phyloP scores from a whole-genome alignment of 2,797 vertebrate species.

The Melanotaenia maccullochi region DNA sequence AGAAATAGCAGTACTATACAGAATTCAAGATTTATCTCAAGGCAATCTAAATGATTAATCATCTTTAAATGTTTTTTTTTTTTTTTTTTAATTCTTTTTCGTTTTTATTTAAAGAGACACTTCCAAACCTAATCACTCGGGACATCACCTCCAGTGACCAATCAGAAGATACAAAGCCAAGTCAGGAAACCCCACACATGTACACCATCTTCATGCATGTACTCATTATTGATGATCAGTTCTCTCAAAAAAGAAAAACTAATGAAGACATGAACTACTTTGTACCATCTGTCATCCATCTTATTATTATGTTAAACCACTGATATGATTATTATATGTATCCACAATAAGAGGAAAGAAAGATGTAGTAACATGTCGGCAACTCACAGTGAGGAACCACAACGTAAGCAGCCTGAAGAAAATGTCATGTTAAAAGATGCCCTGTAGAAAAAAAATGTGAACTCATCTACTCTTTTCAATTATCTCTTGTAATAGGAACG shows the following conservation, averaged over 20 bases:
- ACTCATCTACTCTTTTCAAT: slow-evolving; percentile 46
- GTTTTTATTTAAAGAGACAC: slow-evolving; percentile 17
- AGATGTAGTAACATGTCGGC: slow-evolving; percentile 42
- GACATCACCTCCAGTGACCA: slow-evolving; percentile 70
- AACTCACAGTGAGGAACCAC: slow-evolving; percentile 49
- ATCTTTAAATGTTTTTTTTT: slow-evolving; percentile 21
- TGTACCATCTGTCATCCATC: slow-evolving; percentile 9
- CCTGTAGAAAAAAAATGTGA: slow-evolving; percentile 61
- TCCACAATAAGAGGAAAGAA: slow-evolving; percentile 24
- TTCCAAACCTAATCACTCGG: slow-evolving; percentile 55
- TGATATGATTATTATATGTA: slow-evolving; percentile 51
- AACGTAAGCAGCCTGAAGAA: slow-evolving; percentile 65
- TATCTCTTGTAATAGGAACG: slow-evolving; percentile 44
- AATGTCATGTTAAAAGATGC: slow-evolving; percentile 68
- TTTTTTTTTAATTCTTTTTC: neutral
- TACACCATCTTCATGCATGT: slow-evolving; percentile 64
- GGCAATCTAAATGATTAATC: slow-evolving; percentile 48
- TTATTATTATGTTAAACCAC: slow-evolving; percentile 26
- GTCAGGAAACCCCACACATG: slow-evolving; percentile 51
- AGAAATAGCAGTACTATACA: slow-evolving; percentile 40
- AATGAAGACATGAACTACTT: slow-evolving; percentile 19
- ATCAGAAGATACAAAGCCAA: slow-evolving; percentile 43
- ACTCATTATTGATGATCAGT: slow-evolving; percentile 30
- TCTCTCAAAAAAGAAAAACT: slow-evolving; percentile 21
- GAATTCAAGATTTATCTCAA: slow-evolving; percentile 49